Percentiles rank a stretch among this genome's conserved stretches.
These are phyloP conservation scores for Sialia sialis DNA, from an alignment of 2,113 vertebrate species.

Conservation along the genomic window DNA sequence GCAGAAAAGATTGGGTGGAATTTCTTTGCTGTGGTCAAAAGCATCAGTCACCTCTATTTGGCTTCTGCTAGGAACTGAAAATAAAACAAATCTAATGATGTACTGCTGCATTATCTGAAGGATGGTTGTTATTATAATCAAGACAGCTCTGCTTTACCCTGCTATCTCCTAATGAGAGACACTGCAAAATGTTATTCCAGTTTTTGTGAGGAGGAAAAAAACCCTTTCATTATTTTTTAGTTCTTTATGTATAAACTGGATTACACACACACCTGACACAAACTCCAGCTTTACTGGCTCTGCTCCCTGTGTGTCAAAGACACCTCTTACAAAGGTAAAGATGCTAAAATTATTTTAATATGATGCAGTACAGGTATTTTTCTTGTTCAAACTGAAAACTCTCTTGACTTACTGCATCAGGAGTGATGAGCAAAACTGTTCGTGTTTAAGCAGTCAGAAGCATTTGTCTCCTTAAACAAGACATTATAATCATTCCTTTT, in stretches of 20 bases:
- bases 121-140: conserved; percentile 52
- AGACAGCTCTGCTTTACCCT: conserved; percentile 5
- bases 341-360: background rate
- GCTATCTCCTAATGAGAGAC: conserved; percentile 36
- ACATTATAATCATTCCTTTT: conserved; percentile 16
- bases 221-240: background rate
- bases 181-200: background rate
- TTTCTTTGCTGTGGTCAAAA: background rate
- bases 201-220: background rate
- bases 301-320: background rate
- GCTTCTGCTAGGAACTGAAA: conserved; percentile 20
- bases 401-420: background rate
- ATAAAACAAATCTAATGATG: conserved; percentile 34
- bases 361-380: background rate
- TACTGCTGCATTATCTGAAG: conserved; percentile 24
- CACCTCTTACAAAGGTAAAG: background rate
- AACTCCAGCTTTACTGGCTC: background rate
- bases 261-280: background rate
- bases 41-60: background rate
- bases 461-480: conserved; percentile 56
- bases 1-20: background rate
- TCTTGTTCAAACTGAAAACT: background rate
- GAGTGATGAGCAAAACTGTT: background rate
- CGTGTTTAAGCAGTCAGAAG: conserved; percentile 13
- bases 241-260: background rate